phyloP scores from a whole-genome alignment of 2,797 vertebrate species.

The Synanceia verrucosa region DNA sequence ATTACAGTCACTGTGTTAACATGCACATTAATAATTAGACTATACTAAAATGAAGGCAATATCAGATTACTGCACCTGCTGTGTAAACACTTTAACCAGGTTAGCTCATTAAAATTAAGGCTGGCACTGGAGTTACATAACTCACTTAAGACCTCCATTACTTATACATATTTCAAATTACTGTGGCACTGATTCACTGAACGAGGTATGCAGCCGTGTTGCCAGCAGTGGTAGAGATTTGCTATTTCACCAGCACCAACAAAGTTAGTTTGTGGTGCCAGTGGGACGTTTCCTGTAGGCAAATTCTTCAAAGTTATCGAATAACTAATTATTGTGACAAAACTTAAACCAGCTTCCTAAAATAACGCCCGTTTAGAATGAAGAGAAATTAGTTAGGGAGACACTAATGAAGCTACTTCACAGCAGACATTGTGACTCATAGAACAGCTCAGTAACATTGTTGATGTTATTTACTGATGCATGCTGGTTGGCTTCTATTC shows the following conservation, averaged over 20 bases:
- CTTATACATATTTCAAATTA: not conserved
- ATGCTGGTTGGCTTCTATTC: not conserved
- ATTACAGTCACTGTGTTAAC: not conserved
- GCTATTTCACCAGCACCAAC: not conserved
- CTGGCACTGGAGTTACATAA: not conserved
- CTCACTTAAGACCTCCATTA: not conserved
- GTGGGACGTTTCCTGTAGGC: not conserved
- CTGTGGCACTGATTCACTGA: not conserved
- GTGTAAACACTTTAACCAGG: not conserved
- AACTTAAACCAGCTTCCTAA: not conserved
- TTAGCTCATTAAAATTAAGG: not conserved
- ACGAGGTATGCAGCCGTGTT: not conserved
- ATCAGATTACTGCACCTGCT: constrained; percentile 10
- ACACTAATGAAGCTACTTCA: not conserved
- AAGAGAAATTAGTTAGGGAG: too few relatives aligned
- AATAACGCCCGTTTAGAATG: not conserved
- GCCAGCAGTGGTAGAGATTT: not conserved
- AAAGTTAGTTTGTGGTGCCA: not conserved
- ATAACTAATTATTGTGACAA: not conserved
- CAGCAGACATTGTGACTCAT: not conserved
- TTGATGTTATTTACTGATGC: not conserved
- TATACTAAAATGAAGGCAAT: not conserved
- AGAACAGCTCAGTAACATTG: not conserved
- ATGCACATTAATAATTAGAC: not conserved
- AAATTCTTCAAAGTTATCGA: not conserved